Conservation (phyloP, 2,888 invertebrate species). For the Tenthredo scrophulariae region DNA sequence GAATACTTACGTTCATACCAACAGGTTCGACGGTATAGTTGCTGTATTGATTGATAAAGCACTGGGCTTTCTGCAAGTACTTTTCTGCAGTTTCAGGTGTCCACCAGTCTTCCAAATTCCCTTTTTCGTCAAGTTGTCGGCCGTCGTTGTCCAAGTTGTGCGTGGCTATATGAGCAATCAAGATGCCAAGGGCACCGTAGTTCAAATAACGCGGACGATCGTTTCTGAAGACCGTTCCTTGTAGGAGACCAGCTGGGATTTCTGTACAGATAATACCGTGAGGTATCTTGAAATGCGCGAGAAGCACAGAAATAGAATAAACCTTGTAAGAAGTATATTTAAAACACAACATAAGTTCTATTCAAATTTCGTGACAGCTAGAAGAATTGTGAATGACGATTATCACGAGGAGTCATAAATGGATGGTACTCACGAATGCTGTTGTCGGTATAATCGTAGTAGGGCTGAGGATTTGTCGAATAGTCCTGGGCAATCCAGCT, state of each 20-base stretch:
- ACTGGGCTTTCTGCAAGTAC: constrained; percentile 91
- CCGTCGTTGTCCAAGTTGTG: constrained; percentile 94
- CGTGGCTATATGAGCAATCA: constrained; percentile 95
- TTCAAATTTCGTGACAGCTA: too few species aligned
- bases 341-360: too few species aligned
- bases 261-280: constrained; percentile 82
- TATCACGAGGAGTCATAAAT: not conserved
- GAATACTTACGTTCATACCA: constrained; percentile 83
- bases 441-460: constrained; percentile 80
- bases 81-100: constrained; percentile 89
- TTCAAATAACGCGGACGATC: constrained; percentile 95
- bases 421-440: constrained; percentile 79
- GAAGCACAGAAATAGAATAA: not conserved
- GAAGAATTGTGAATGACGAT: not conserved
- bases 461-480: constrained; percentile 81
- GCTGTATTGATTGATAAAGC: constrained; percentile 96
- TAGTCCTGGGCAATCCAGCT: constrained; percentile 80
- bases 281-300: not conserved
- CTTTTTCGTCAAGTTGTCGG: constrained; percentile 94
- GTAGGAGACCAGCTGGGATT: constrained; percentile 95
- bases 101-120: constrained; percentile 97
- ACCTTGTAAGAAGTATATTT: not conserved
- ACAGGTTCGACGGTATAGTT: constrained; percentile 92
- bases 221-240: constrained; percentile 94
- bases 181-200: constrained; percentile 94